Percentiles rank a stretch among this genome's conserved stretches.
Evolutionary conservation across 2,113 vertebrate genomes (phyloP).

Genomic region (Megaceryle torquata): DNA sequence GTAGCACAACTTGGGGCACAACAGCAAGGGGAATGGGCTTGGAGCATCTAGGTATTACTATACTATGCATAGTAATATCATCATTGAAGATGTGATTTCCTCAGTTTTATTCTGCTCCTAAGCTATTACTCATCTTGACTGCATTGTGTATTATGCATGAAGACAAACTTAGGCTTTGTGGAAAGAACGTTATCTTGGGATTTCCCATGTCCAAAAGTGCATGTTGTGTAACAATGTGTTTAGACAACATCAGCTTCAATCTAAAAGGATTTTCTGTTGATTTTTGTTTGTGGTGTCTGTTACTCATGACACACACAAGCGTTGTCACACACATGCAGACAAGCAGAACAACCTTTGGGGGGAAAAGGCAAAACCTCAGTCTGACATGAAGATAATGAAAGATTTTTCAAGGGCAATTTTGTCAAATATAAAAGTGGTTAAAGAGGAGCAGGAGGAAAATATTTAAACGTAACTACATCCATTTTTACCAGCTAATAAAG

Average conservation of each 20-base stretch:
- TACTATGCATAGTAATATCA: not conserved
- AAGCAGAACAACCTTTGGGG: not conserved
- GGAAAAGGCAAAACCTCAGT: not conserved
- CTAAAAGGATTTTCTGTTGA: not conserved
- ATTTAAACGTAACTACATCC: not conserved
- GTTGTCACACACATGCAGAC: fast-evolving
- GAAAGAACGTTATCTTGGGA: not conserved
- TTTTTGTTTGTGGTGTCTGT: not conserved
- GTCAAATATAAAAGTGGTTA: not conserved
- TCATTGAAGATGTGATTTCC: not conserved
- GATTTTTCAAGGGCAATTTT: not conserved
- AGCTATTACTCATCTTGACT: slow-evolving; percentile 38
- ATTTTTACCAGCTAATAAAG: not conserved
- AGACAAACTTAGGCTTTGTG: slow-evolving; percentile 15
- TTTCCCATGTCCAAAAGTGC: not conserved
- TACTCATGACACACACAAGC: not conserved
- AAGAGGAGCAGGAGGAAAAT: not conserved
- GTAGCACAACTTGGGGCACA: not conserved
- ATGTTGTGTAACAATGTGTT: not conserved
- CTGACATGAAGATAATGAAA: not conserved
- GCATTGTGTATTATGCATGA: slow-evolving; percentile 41
- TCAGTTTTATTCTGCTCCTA: slow-evolving; percentile 3
- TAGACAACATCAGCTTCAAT: not conserved
- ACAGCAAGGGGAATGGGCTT: not conserved
- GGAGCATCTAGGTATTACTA: not conserved